Evolutionary conservation across 2,888 invertebrate genomes (phyloP), one percentile per base, ranked within the genome.

Genomic region (Teleogryllus oceanicus): DNA sequence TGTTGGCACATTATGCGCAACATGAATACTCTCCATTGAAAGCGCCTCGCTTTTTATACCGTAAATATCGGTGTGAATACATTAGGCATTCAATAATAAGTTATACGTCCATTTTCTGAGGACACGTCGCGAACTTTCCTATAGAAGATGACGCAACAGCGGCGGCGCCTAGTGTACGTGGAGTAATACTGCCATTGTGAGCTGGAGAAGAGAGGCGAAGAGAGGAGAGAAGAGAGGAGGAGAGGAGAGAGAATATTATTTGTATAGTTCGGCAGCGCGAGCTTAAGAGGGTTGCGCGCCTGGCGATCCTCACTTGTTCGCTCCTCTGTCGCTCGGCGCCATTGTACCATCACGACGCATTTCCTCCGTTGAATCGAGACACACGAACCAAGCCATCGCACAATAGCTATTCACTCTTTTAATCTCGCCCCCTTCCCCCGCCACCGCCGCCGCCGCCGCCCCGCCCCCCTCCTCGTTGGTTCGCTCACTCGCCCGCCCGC

Each of bases 361-460:
- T 79, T 79, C 79, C 79, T 79, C 75, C 74, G 79, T 62, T 79
- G 79, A 79, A 79, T 77, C 79, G 79, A 79, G 77, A 79, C 79
- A 79, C 79, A 79, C 76, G 76, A 78, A 80, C 79, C 75, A 79
- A 76, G 75, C 80, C 82, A 76, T 82, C 82, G 62, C 62, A 82
- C 82, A 82, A 82, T 82, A 82, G 82, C 81, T 81, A 82, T 82
- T 82, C 82, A 82, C 81, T 82, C 82, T 82, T 82, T 82, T 82
- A 82, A 82, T 82, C 82, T 82, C 82, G 80, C 78, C 79, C 78
- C 62, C 62, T n/a, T 62, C 62, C n/a, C 62, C 62, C n/a, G 16
- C n/a, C 13, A 4, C n/a, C 62, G 4, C 62, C 62, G 11, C n/a
- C 8, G 12, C 62, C n/a, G 62, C 13, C 12, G 4, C n/a, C 62